Evolutionary conservation across 2,113 vertebrate species (phyloP), one percentile per base, ranked within the genome.

Genomic region (Phainopepla nitens): DNA sequence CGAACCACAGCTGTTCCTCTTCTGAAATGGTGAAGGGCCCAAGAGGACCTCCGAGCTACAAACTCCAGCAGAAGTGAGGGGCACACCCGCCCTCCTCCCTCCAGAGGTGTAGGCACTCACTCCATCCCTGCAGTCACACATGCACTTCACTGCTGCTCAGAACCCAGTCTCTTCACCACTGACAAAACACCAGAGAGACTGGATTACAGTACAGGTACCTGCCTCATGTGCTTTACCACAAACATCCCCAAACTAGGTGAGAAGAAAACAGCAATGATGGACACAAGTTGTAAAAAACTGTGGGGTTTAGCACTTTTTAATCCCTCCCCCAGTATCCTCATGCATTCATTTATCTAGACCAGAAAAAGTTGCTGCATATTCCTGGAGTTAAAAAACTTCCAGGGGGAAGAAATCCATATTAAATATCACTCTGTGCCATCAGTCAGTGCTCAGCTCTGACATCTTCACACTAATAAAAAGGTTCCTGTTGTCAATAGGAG

Each of bases 1-100:
- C 69, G 92, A 96, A 92, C 76, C 76, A 96, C 96, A 96, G 92
- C 94, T 97, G 96, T 29, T 92, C 41, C 85, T 80, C 12, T 83
- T 95, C 90, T 64, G 75, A 93, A 90, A 86, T 24, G 75, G 75
- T 62, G 39, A 87, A 86, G 85, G 76, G 87, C 85, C 58, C 82
- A 91, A 44, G 87, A 96, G 85, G 65, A 93, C 75, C 84, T 90
- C 35, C 0, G 4, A 68, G 82, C 45, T 61, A 51, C 31, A 54
- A 57, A 69, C 68, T 73, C 35, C 58, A 77, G 10, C 13, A 76
- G 44, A 80, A 91, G 70, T 4, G 58, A 77, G 58, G 7, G 7
- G 66, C 87, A 88, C 76, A 66, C 50, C 81, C 87, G 66, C 15
- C 44, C 2, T 6, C 39, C 53, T 79, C 60, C 53, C 65, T 60